A percentile compares a stretch with the other conserved stretches of the same genome.
phyloP scores from a whole-genome alignment of 2,113 vertebrate species.

The Bagarius yarrelli region DNA sequence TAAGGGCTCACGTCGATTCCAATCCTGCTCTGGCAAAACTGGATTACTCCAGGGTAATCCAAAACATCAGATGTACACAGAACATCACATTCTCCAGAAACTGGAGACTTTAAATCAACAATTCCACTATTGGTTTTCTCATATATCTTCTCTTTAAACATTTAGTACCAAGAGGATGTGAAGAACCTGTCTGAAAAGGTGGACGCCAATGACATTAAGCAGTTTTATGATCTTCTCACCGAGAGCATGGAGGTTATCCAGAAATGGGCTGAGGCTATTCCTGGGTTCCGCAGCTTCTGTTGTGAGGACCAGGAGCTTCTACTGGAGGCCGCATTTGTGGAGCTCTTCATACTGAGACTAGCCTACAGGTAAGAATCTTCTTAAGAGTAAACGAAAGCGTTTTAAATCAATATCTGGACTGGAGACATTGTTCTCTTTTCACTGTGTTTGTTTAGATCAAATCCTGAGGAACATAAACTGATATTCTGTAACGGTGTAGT shows the following conservation, averaged over 20 bases:
- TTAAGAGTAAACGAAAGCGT: not conserved
- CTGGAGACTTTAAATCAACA: not conserved
- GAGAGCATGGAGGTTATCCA: conserved; percentile 86
- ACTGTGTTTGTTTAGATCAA: conserved; percentile 74
- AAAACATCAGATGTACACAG: no score
- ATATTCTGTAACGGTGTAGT: conserved; percentile 92
- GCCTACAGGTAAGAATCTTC: conserved; percentile 80
- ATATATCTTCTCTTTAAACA: conserved; percentile 5
- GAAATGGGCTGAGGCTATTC: conserved; percentile 87
- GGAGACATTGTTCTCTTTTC: not conserved
- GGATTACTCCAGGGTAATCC: conserved; percentile 94
- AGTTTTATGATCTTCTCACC: conserved; percentile 89
- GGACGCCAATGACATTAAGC: conserved; percentile 80
- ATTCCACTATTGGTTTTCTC: not conserved
- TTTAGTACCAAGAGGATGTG: conserved; percentile 81
- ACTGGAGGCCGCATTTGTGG: conserved; percentile 88
- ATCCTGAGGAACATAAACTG: conserved; percentile 83
- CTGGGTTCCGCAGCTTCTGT: conserved; percentile 82
- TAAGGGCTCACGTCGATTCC: conserved; percentile 88
- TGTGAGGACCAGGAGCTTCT: conserved; percentile 87
- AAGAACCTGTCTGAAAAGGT: conserved; percentile 79
- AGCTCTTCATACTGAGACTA: conserved; percentile 91
- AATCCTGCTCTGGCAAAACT: conserved; percentile 79
- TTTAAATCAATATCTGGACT: not conserved
- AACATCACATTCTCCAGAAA: not conserved